Evolutionary conservation across 2,888 invertebrate species (phyloP).

Genomic region (Heliconius hortense): DNA sequence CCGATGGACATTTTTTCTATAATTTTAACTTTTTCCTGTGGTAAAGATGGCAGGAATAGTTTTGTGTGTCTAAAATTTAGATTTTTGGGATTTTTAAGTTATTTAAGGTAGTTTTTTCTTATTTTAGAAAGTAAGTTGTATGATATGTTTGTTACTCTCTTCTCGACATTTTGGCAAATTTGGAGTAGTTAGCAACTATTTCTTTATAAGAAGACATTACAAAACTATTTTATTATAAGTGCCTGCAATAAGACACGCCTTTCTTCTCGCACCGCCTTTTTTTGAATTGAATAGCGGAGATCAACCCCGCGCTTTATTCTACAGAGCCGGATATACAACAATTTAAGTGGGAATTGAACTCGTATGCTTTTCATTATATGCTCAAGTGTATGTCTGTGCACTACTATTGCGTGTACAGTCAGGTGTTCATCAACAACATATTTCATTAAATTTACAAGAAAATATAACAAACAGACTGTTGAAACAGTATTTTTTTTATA

Average conservation of each 20-base stretch:
- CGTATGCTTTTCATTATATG: no score
- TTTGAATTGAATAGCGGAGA: not conserved
- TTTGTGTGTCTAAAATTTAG: constrained; percentile 58
- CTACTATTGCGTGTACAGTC: no score
- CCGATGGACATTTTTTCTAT: constrained; percentile 85
- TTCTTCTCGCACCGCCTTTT: no score
- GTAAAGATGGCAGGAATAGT: constrained; percentile 82
- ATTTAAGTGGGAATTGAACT: not conserved
- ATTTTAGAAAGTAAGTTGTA: not conserved
- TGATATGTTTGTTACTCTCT: not conserved
- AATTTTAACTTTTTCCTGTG: constrained; percentile 76
- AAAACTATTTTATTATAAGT: no score
- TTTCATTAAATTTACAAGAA: constrained; percentile 50
- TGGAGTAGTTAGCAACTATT: no score
- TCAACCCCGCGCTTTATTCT: not conserved
- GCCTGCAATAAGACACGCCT: no score
- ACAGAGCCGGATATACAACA: constrained; percentile 71
- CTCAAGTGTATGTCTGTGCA: no score
- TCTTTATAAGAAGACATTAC: no score
- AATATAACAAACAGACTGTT: not conserved
- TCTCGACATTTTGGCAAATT: not conserved
- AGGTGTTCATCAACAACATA: not conserved
- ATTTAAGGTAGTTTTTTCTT: not conserved
- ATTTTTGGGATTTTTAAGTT: not conserved
- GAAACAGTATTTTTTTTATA: not conserved